phyloP scores from a whole-genome alignment of 2,113 vertebrate species.

The Onychostoma macrolepis region DNA sequence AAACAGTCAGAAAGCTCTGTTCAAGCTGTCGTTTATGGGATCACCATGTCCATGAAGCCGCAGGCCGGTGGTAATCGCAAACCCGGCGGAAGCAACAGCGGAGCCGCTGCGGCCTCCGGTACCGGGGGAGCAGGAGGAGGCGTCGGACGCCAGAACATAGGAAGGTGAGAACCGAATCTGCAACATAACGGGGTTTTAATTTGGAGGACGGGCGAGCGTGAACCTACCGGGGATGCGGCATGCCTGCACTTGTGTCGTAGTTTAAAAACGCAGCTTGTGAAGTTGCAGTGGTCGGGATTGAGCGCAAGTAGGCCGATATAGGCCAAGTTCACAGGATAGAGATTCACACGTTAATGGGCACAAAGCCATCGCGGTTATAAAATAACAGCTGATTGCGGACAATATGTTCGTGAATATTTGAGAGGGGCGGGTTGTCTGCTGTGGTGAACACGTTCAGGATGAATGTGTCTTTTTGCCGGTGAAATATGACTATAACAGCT shows the following conservation, averaged over 20 bases:
- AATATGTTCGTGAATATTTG: not conserved
- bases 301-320: conserved; percentile 48
- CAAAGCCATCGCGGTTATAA: not conserved
- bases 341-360: conserved; percentile 27
- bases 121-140: conserved; percentile 74
- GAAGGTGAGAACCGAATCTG: conserved; percentile 80
- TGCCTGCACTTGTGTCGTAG: conserved; percentile 50
- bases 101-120: conserved; percentile 76
- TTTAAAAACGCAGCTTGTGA: conserved; percentile 40
- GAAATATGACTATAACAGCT: not conserved
- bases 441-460: not conserved
- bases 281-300: conserved; percentile 44
- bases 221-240: not conserved
- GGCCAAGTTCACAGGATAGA: conserved; percentile 38
- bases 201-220: not conserved
- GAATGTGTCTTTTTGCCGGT: not conserved
- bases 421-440: conserved; percentile 3
- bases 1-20: conserved; percentile 56
- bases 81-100: conserved; percentile 77
- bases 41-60: conserved; percentile 88
- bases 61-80: conserved; percentile 83
- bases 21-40: conserved; percentile 81
- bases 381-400: not conserved
- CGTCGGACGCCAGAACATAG: conserved; percentile 83
- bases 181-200: not conserved